A percentile compares a stretch with the other conserved stretches of the same genome.
phyloP scores from a whole-genome alignment of 2,797 vertebrate genomes.

The Kryptolebias ocellatus region DNA sequence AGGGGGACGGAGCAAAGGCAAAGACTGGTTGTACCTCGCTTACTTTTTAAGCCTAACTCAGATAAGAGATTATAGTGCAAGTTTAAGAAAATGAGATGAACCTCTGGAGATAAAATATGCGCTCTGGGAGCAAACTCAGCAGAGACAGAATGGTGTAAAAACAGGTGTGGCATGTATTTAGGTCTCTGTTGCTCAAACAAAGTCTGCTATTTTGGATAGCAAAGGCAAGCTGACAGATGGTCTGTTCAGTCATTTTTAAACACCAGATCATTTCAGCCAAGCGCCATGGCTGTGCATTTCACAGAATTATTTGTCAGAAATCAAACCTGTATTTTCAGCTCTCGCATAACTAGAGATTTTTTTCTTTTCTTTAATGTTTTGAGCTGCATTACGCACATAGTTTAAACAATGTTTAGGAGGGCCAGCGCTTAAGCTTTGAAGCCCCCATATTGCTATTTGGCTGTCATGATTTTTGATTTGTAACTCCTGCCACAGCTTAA shows the following conservation, averaged over 20 bases:
- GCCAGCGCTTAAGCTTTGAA: too few species aligned
- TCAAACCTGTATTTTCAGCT: conserved; percentile 6
- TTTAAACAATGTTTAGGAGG: too few species aligned
- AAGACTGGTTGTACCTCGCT: conserved; percentile 1
- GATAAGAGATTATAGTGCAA: not conserved
- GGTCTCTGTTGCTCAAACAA: conserved; percentile 27
- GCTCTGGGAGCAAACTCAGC: conserved; percentile 15
- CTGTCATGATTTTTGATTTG: too few species aligned
- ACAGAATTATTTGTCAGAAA: conserved; percentile 7
- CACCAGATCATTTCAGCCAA: conserved; percentile 47
- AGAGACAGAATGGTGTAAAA: conserved; percentile 8
- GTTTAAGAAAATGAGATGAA: not conserved
- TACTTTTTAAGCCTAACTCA: not conserved
- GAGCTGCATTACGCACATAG: not conserved
- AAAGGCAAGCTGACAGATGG: conserved; percentile 51
- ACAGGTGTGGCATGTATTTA: conserved; percentile 10
- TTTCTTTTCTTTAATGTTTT: not conserved
- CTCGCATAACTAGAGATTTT: not conserved
- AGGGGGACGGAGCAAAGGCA: conserved; percentile 15
- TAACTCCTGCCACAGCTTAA: too few species aligned
- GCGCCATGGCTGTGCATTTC: conserved; percentile 36
- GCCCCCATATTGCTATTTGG: too few species aligned
- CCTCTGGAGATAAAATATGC: conserved; percentile 7
- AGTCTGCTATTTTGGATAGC: conserved; percentile 39
- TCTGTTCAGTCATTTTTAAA: conserved; percentile 25